Evolutionary conservation across 2,888 invertebrate genomes (phyloP), one percentile per base, ranked within the genome.

Genomic region (Octonoba sinensis): DNA sequence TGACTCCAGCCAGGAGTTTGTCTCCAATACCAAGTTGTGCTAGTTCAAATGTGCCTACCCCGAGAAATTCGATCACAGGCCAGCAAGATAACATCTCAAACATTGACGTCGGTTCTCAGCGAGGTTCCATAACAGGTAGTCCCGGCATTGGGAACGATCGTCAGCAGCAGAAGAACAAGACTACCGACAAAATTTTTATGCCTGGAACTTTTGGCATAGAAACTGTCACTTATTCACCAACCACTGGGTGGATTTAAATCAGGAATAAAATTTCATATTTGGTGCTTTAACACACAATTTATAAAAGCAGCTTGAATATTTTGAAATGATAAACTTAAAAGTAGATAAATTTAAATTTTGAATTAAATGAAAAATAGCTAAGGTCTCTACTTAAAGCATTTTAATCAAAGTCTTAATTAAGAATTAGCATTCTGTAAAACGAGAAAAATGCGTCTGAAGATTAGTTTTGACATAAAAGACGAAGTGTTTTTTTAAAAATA

Each of bases 11-110:
- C 16, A 66, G 84, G 12, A 82, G 82, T 46, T 47, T 84, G 36
- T 84, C 84, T 8, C 84, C 84, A 13, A 84, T 84, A 15, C 84
- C 76, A 8, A 84, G 84, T 24, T 81, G 82, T 27, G 84, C 82
- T 13, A 77, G 77, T 66, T 77, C 84, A 13, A 82, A 82, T 51
- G 79, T 81, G 70, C 77, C 72, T 59, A 81, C 83, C 12, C 83
- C 83, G 4, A 60, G 83, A 54, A 81, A 69, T 36, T 81, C 83
- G 11, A 79, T 84, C 20, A 76, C 81, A 1, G 84, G 84, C 51
- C 75, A 76, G 22, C 71, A 59, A 1, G 70, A 62, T 49, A 20
- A 46, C 18, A 20, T n/a, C 12, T 44, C 18, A 13, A 44, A 16
- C 15, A 16, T 4, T 46, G 70, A 56, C 11, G 44, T 22, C n/a